Evolutionary conservation across 2,888 invertebrate genomes (phyloP).

Genomic region (Amphipyra tragopoginis): DNA sequence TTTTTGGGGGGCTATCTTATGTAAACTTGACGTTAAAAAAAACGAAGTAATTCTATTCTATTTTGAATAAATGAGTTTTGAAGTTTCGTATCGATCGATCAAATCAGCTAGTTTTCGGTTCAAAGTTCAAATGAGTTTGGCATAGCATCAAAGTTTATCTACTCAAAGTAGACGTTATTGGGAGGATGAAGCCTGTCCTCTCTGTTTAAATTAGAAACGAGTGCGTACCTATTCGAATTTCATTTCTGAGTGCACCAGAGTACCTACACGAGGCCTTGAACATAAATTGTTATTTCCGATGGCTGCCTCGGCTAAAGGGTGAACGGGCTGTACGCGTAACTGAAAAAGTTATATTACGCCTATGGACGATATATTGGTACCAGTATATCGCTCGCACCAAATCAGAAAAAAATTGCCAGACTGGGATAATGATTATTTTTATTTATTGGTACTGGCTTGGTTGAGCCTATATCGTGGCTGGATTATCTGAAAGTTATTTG

Average conservation of each 20-base stretch:
- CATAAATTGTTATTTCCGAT: slow-evolving; percentile 32
- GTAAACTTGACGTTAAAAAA: no score
- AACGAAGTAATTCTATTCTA: no score
- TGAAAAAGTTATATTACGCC: slow-evolving; percentile 7
- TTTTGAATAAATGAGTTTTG: no score
- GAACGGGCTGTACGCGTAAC: background rate
- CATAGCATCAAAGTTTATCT: no score
- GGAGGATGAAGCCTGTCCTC: background rate
- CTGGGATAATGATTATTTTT: slow-evolving; percentile 2
- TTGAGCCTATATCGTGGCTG: background rate
- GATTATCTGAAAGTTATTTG: slow-evolving; percentile 1
- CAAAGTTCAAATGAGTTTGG: no score
- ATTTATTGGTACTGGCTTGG: slow-evolving; percentile 6
- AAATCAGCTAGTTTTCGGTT: no score
- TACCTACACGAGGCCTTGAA: slow-evolving; percentile 2
- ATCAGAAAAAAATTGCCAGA: slow-evolving; percentile 1
- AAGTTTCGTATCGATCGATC: no score
- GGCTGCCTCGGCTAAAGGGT: slow-evolving; percentile 20
- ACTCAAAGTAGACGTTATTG: no score
- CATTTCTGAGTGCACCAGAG: slow-evolving; percentile 23
- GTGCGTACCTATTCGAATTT: slow-evolving; percentile 18
- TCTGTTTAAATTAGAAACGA: background rate
- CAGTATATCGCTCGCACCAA: background rate
- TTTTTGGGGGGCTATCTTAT: no score
- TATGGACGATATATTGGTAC: no score